These are phyloP conservation scores for Danio jaintianensis DNA, from an alignment of 2,797 vertebrate species.

Conservation along the genomic window DNA sequence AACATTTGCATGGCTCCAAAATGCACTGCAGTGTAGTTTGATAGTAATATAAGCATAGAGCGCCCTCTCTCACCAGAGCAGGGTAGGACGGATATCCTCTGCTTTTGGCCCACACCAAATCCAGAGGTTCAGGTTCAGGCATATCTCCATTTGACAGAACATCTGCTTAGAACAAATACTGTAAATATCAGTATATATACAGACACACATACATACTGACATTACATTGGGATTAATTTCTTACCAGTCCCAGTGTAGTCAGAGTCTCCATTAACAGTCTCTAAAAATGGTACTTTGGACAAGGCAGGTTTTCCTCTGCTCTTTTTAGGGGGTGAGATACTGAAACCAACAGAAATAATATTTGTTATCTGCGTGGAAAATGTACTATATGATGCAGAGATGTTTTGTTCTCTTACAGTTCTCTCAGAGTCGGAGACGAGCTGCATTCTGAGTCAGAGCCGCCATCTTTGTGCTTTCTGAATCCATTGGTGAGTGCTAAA, in stretches of 20 bases:
- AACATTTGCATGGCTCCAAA: background rate
- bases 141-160: slow-evolving; percentile 85
- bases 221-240: background rate
- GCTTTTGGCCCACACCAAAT: slow-evolving; percentile 98
- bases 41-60: background rate
- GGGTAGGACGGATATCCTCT: slow-evolving; percentile 98
- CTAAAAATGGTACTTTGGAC: slow-evolving; percentile 84
- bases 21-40: background rate
- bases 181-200: background rate
- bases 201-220: background rate
- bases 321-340: slow-evolving; percentile 81
- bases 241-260: slow-evolving; percentile 80
- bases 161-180: slow-evolving; percentile 69
- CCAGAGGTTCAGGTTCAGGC: slow-evolving; percentile 89
- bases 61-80: slow-evolving; percentile 87
- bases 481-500: slow-evolving; percentile 90
- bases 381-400: background rate
- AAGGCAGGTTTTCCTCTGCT: slow-evolving; percentile 88
- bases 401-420: slow-evolving; percentile 79
- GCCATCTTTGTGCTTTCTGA: slow-evolving; percentile 81
- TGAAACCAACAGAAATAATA: slow-evolving; percentile 61
- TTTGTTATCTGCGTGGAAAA: background rate
- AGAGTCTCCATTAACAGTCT: slow-evolving; percentile 87
- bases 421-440: slow-evolving; percentile 80
- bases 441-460: slow-evolving; percentile 86